These are phyloP conservation scores for Pollenia angustigena DNA, from an alignment of 2,888 invertebrate species.

Conservation along the genomic window DNA sequence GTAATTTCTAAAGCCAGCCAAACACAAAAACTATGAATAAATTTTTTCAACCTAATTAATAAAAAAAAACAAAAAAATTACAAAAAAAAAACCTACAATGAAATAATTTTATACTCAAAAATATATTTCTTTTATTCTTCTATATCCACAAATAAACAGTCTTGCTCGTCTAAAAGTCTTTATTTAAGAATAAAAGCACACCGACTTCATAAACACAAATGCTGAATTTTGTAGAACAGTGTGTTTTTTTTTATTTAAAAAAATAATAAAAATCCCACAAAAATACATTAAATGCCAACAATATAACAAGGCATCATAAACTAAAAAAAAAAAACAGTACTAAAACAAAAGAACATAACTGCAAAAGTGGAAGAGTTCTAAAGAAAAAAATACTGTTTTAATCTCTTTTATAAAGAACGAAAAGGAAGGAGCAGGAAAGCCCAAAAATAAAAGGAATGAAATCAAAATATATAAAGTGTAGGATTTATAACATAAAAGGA, in stretches of 20 bases:
- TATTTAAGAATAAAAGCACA: background rate
- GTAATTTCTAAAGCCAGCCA: background rate
- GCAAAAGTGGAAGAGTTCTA: background rate
- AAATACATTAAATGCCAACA: conserved; percentile 44
- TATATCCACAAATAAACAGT: background rate
- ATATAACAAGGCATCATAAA: conserved; percentile 8
- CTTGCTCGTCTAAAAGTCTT: background rate
- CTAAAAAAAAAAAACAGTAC: background rate
- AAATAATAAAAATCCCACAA: conserved; percentile 54
- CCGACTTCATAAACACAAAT: conserved; percentile 20
- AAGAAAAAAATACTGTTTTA: conserved; percentile 21
- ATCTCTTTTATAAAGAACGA: conserved; percentile 47
- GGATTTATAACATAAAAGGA: too few species aligned
- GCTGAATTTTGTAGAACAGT: background rate
- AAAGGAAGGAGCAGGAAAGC: background rate
- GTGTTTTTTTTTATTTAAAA: background rate
- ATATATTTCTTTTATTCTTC: background rate
- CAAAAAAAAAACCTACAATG: background rate
- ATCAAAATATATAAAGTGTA: too few species aligned
- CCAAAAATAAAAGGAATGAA: too few species aligned
- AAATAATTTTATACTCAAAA: conserved; percentile 6
- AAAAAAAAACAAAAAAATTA: background rate
- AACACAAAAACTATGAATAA: background rate
- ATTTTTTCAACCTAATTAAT: background rate
- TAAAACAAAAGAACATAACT: conserved; percentile 2